These are phyloP conservation scores for Burhinus bistriatus DNA, from an alignment of 2,113 vertebrate genomes.

Conservation along the genomic window DNA sequence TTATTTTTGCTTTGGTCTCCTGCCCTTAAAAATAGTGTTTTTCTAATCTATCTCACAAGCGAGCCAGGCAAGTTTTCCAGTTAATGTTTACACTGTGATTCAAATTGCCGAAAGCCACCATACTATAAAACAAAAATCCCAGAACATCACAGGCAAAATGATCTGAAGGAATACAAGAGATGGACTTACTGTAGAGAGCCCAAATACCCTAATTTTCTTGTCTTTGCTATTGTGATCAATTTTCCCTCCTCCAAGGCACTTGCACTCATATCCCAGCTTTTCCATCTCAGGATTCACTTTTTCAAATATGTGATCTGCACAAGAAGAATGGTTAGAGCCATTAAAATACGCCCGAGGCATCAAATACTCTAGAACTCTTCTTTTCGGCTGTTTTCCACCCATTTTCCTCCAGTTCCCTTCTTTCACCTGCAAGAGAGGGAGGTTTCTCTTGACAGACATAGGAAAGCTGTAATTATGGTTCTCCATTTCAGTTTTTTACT, in stretches of 20 bases:
- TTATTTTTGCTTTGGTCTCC: not conserved
- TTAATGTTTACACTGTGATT: not conserved
- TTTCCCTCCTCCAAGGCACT: slow-evolving; percentile 88
- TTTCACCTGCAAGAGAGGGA: not conserved
- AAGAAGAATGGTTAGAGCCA: not conserved
- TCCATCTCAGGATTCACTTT: slow-evolving; percentile 83
- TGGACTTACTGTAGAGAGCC: slow-evolving; percentile 85
- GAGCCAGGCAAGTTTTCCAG: not conserved
- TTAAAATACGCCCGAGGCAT: rapidly evolving
- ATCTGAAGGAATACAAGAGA: not conserved
- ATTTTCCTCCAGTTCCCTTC: not conserved
- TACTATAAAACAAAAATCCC: not conserved
- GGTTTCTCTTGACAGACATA: not conserved
- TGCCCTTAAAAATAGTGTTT: not conserved
- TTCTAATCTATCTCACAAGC: not conserved
- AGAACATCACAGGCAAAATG: not conserved
- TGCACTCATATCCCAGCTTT: slow-evolving; percentile 81
- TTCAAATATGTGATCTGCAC: slow-evolving; percentile 89
- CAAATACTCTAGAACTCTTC: not conserved
- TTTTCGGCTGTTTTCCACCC: not conserved
- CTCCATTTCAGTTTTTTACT: not conserved
- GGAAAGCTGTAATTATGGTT: not conserved
- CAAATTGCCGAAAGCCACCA: not conserved
- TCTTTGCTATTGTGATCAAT: slow-evolving; percentile 85
- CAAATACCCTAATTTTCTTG: slow-evolving; percentile 86